These are phyloP conservation scores for Syngnathus scovelli DNA, from an alignment of 2,113 vertebrate genomes.

Conservation along the genomic window DNA sequence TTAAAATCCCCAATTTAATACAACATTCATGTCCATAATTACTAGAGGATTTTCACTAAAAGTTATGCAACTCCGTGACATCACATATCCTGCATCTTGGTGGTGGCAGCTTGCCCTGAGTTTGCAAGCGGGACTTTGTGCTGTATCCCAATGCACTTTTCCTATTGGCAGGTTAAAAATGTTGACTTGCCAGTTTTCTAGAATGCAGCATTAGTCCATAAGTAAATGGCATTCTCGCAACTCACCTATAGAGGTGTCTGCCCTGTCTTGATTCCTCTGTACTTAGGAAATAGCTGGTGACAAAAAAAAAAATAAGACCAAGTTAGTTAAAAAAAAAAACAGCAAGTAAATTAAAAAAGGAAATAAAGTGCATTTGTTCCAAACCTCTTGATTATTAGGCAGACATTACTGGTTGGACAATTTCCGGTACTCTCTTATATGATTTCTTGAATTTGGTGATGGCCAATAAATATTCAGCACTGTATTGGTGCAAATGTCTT, in stretches of 20 bases:
- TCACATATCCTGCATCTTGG: not conserved
- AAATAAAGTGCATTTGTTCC: not conserved
- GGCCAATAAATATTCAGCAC: too few species aligned
- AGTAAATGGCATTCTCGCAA: not conserved
- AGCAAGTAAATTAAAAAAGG: not conserved
- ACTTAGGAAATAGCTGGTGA: conserved; percentile 76
- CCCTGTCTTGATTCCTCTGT: conserved; percentile 71
- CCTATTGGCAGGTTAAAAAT: not conserved
- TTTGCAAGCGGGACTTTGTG: not conserved
- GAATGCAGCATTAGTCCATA: not conserved
- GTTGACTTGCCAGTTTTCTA: not conserved
- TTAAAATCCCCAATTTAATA: not conserved
- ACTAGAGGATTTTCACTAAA: not conserved
- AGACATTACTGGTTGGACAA: too few species aligned
- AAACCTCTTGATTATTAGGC: too few species aligned
- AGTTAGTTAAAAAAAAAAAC: conserved; percentile 5
- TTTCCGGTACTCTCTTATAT: too few species aligned
- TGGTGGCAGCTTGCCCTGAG: not conserved
- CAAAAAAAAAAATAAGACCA: conserved; percentile 30
- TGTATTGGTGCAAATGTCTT: too few species aligned
- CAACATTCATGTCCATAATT: not conserved
- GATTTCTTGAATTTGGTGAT: too few species aligned
- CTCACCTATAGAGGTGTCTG: conserved; percentile 78
- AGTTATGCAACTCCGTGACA: not conserved
- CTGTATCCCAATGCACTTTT: not conserved